Evolutionary conservation across 2,797 vertebrate species (phyloP), one percentile per base, ranked within the genome.

Genomic region (Semotilus atromaculatus): DNA sequence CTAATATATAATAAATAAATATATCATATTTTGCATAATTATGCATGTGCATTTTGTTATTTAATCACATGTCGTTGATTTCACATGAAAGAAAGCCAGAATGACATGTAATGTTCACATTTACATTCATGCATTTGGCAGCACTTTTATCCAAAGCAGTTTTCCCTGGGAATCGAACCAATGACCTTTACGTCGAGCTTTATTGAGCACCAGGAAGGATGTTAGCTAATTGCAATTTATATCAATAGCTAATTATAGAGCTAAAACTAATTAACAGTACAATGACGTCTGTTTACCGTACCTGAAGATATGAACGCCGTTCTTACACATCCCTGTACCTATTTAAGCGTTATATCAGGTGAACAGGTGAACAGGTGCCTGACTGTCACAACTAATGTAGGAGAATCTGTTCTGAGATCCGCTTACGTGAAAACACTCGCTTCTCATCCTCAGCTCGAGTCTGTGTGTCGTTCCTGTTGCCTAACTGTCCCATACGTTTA

Each of bases 401-500:
- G n/a, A 64, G 38, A 64, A 64, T 43, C 38, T 78, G 75, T 78
- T 64, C n/a, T 78, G 75, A 40, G 55, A 62, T 64, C 75, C 5
- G 58, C 51, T 38, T 19, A 58, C 10, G 36, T 78, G 58, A 78
- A 78, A 78, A 67, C 64, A 10, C 71, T 40, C 18, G 38, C 64
- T 62, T 19, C 81, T 70, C 45, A n/a, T 31, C 64, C 76, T 73
- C 62, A 8, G 18, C 60, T 84, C 86, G 23, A 77, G 29, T 53
- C 11, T 48, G 43, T 10, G n/a, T 43, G n/a, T 40, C 40, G 38
- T 70, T 80, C 77, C 31, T 43, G 43, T 81, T 53, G 71, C 29
- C 66, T 64, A 21, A 11, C 26, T 18, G 73, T 38, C 66, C 55
- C 72, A 8, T 64, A 53, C 29, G 26, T 11, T 79, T 55, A 48